Base-by-base conservation (phyloP, 2,888 invertebrate species). In the Anoplius nigerrimus region DNA sequence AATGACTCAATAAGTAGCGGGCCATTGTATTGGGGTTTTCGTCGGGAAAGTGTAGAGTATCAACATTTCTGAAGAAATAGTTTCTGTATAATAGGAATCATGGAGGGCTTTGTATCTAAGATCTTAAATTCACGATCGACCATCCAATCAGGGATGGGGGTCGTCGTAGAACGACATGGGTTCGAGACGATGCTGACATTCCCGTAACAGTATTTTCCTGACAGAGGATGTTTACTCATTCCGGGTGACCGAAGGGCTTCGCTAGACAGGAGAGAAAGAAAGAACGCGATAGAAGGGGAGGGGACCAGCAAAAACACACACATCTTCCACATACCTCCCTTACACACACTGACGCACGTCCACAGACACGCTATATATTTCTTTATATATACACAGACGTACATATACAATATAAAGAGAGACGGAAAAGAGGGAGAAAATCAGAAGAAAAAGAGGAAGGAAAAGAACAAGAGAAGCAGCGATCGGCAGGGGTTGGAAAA, bases 401-500 rank as follows among this genome's bases (percentile, higher is more conserved):
- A n/a, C n/a, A n/a, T n/a, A 34, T 34, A 34, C 11, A 34, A 11
- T 8, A 34, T 34, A 34, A 8, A 34, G 11, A 34, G 34, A 71
- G 72, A 74, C 68, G 60, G 60, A 45, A 79, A 79, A 76, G 63
- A 81, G 78, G 79, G 75, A 55, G 62, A 53, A 67, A 66, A 69
- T 72, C 62, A 51, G 68, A 71, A 71, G 69, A 76, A 74, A 75
- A 79, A 78, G 72, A 76, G 75, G 74, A 75, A 80, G 61, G 72
- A 74, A 80, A 81, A 81, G 80, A 81, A 74, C 67, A 55, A 78
- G 73, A 79, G 81, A 84, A 84, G 75, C 84, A 82, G 86, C 86
- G 87, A 87, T 88, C 87, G 87, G 87, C 85, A 87, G 86, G 86
- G 85, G 86, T 82, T 84, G 85, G 84, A 84, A 81, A 86, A 86